Conservation (phyloP, 2,113 vertebrate species). For the Siphamia tubifer region DNA sequence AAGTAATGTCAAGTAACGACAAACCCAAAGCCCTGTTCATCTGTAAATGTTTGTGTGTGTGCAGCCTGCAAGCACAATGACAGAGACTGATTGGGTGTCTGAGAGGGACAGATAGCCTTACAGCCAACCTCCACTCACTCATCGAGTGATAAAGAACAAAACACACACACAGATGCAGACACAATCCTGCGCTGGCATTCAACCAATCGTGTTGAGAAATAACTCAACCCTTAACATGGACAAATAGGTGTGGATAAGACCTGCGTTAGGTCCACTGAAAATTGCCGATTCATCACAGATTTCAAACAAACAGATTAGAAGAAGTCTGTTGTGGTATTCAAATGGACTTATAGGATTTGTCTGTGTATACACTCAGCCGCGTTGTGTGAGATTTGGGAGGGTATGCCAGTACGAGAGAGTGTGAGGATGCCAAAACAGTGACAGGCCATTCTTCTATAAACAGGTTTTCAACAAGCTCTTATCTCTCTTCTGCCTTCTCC, state of each 20-base stretch:
- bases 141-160: conserved; percentile 65
- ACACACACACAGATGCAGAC: conserved; percentile 10
- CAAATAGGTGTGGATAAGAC: conserved; percentile 65
- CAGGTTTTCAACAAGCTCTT: conserved; percentile 46
- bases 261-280: conserved; percentile 37
- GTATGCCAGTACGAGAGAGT: conserved; percentile 22
- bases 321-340: conserved; percentile 58
- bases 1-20: too few species aligned
- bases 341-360: conserved; percentile 66
- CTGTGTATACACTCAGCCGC: conserved; percentile 56
- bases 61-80: conserved; percentile 26
- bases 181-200: conserved; percentile 44
- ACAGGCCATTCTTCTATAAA: conserved; percentile 51
- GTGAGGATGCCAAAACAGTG: conserved; percentile 57
- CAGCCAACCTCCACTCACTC: conserved; percentile 67
- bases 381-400: conserved; percentile 48
- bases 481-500: conserved; percentile 36
- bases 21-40: conserved; percentile 3
- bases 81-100: conserved; percentile 71
- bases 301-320: conserved; percentile 74
- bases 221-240: conserved; percentile 56
- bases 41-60: not conserved
- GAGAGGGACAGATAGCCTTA: conserved; percentile 74
- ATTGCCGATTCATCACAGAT: conserved; percentile 65
- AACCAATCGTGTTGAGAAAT: conserved; percentile 52